Evolutionary conservation across 2,888 invertebrate species (phyloP).

Genomic region (Tyria jacobaeae): DNA sequence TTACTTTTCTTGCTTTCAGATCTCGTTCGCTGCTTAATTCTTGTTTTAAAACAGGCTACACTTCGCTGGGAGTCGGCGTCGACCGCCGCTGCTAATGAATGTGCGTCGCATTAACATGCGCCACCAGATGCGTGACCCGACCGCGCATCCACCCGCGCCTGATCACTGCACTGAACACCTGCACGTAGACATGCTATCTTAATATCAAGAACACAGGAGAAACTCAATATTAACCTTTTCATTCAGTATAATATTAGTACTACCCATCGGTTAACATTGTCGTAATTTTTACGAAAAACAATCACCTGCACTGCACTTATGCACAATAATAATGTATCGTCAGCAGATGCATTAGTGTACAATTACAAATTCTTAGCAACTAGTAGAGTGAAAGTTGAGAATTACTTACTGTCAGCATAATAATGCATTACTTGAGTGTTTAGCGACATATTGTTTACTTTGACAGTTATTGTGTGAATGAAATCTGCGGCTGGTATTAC

Average conservation of each 20-base stretch:
- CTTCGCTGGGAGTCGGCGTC: constrained; percentile 39
- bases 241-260: neutral
- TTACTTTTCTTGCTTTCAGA: constrained; percentile 70
- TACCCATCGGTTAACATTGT: neutral
- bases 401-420: constrained; percentile 7
- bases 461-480: constrained; percentile 5
- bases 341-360: constrained; percentile 10
- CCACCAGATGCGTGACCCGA: constrained; percentile 10
- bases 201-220: neutral
- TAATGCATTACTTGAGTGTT: neutral
- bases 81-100: constrained; percentile 45
- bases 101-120: constrained; percentile 44
- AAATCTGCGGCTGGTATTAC: neutral
- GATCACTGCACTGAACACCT: neutral
- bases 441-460: neutral
- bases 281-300: neutral
- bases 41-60: constrained; percentile 59
- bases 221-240: neutral
- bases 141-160: neutral
- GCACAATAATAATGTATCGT: constrained; percentile 5
- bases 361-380: constrained; percentile 16
- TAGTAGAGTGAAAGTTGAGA: constrained; percentile 13
- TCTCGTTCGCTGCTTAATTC: constrained; percentile 65
- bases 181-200: neutral
- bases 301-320: constrained; percentile 1